Percentiles rank a stretch among this genome's conserved stretches.
Evolutionary conservation across 2,888 invertebrate genomes (phyloP).

Genomic region (Eutolmus rufibarbis): DNA sequence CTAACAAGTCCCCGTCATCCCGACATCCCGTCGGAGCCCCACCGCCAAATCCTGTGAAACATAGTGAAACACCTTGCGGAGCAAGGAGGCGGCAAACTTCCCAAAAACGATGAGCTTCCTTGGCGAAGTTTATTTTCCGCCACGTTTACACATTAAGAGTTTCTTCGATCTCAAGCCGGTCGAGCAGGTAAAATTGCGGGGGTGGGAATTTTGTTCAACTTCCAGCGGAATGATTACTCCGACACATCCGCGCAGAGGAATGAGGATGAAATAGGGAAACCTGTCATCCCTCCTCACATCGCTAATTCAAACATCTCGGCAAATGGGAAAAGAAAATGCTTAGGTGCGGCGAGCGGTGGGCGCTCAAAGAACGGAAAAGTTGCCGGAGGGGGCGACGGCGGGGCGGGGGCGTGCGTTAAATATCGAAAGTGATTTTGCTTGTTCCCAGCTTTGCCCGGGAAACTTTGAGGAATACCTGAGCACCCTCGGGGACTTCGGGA

Average conservation of each 20-base stretch:
- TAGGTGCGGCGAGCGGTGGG: background rate
- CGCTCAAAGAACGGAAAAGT: slow-evolving; percentile 14
- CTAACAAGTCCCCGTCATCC: background rate
- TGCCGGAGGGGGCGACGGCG: background rate
- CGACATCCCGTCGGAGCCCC: background rate
- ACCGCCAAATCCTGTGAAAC: background rate
- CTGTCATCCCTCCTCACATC: slow-evolving; percentile 18
- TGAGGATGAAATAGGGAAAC: background rate
- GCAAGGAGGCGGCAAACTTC: background rate
- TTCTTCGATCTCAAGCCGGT: background rate
- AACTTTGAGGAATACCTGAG: slow-evolving; percentile 8
- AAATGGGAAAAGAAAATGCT: slow-evolving; percentile 1
- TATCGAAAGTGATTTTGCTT: slow-evolving; percentile 39
- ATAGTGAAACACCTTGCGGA: background rate
- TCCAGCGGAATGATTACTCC: background rate
- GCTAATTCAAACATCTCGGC: background rate
- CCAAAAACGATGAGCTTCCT: background rate
- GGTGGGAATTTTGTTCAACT: background rate
- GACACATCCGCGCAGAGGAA: background rate
- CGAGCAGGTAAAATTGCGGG: background rate
- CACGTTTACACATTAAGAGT: slow-evolving; percentile 26
- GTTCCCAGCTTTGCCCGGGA: slow-evolving; percentile 17
- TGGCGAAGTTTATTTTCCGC: slow-evolving; percentile 30
- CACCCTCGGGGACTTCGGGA: background rate
- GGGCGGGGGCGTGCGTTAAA: background rate